Conservation (phyloP, 1,140 invertebrate species). For the Bemisia tabaci region DNA sequence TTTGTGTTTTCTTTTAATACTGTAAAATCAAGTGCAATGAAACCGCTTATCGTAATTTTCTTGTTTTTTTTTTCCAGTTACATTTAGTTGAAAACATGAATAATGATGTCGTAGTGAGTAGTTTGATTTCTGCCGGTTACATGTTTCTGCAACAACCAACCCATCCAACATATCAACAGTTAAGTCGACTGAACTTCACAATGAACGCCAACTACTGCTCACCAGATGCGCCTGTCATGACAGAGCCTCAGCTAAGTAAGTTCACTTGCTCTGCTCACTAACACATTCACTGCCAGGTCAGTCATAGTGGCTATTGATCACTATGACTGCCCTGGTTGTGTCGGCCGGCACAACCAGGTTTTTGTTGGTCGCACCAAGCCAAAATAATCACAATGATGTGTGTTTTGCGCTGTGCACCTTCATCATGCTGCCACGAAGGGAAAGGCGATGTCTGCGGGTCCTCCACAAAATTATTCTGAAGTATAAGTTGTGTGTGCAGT, state of each 20-base stretch:
- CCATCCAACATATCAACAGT: constrained; percentile 74
- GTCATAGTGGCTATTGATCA: not conserved
- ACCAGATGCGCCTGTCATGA: not conserved
- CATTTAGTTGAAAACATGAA: constrained; percentile 48
- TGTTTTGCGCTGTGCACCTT: no score
- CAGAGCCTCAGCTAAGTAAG: constrained; percentile 6
- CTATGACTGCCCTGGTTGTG: no score
- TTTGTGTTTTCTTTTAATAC: no score
- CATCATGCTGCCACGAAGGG: no score
- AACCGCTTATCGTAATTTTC: no score
- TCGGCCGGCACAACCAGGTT: not conserved
- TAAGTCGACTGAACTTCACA: constrained; percentile 58
- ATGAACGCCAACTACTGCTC: constrained; percentile 38
- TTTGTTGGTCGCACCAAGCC: no score
- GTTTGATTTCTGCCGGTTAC: constrained; percentile 67
- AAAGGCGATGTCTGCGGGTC: no score
- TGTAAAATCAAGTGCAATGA: no score
- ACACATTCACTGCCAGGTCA: not conserved
- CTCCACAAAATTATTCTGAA: no score
- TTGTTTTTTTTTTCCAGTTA: constrained; percentile 10
- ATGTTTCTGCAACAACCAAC: constrained; percentile 87
- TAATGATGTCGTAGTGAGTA: constrained; percentile 78
- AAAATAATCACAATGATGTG: no score
- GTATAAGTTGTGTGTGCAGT: no score
- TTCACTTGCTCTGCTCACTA: not conserved